A percentile compares a stretch with the other conserved stretches of the same genome.
Conservation (phyloP, 1,140 invertebrate species). For the Leguminivora glycinivorella region DNA sequence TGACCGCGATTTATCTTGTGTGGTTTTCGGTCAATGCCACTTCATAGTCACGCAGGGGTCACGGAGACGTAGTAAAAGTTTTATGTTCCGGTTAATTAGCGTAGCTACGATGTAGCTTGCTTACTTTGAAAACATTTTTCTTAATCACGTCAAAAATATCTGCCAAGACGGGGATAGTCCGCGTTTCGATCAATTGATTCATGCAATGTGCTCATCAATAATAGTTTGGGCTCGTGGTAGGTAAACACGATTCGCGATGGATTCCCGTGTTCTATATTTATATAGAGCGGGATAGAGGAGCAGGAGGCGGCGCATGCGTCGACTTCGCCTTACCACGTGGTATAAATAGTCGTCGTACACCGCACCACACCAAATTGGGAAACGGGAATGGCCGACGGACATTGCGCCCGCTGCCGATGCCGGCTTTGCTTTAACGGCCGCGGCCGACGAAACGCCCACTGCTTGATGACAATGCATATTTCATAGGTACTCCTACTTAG, state of each 20-base stretch:
- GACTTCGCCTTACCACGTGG: conserved; percentile 44
- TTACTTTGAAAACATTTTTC: neutral
- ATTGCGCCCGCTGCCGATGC: conserved; percentile 3
- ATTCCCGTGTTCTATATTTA: conserved; percentile 64
- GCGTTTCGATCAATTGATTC: conserved; percentile 29
- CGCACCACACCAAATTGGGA: conserved; percentile 65
- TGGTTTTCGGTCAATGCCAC: too few species aligned
- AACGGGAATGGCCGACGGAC: conserved; percentile 52
- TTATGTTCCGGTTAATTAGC: neutral
- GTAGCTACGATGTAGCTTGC: neutral
- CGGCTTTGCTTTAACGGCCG: too few species aligned
- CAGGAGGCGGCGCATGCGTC: conserved; percentile 20
- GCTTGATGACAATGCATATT: neutral
- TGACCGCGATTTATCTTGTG: too few species aligned
- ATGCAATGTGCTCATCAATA: conserved; percentile 33
- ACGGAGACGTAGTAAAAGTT: neutral
- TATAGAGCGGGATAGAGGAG: conserved; percentile 46
- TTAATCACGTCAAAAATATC: conserved; percentile 2
- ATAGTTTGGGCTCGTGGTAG: conserved; percentile 37
- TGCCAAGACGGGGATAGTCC: neutral
- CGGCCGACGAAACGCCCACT: neutral
- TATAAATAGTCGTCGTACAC: conserved; percentile 66
- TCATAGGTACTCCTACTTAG: neutral
- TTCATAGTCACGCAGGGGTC: too few species aligned
- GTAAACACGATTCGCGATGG: conserved; percentile 53